Evolutionary conservation across 2,888 invertebrate genomes (phyloP), one percentile per base, ranked within the genome.

Genomic region (Atrina japonica): DNA sequence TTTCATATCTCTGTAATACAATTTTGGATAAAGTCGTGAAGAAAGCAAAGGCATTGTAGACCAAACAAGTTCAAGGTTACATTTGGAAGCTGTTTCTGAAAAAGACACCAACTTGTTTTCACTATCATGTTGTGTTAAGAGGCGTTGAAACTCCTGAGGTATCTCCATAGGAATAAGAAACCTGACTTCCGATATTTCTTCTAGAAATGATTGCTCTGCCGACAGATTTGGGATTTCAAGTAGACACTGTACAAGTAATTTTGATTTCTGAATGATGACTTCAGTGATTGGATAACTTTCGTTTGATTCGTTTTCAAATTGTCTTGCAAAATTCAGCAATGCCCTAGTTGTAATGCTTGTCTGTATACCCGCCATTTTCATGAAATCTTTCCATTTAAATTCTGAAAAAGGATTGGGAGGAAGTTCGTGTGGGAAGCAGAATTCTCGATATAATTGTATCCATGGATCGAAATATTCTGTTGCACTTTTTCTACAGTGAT

Each of bases 351-450:
- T 55, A 25, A 65, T 55, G 0, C 11, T 14, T n/a, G 5, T 45
- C 7, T 65, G 53, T 29, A 65, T 65, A 16, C 64, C 64, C 27
- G 53, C 53, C 21, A 14, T 9, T 18, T 23, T 16, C 27, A 65
- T 27, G 43, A 65, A 55, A 2, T 29, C 27, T 25, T 55, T 18
- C 64, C 64, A 65, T 25, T 55, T 40, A 2, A 0, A 3, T 29
- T 65, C 21, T 7, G 25, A 18, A 53, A 55, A 65, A n/a, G 64
- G 64, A 16, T 16, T 7, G 2, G 43, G 64, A 16, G 64, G 64
- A 1, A 65, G 43, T 23, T 53, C 43, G 1, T 11, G 5, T 43
- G 25, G 2, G 43, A 18, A 18, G 18, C 64, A 65, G 1, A 65
- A 18, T 27, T 43, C 3, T 14, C 27, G 30, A n/a, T 40, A 45